Base-by-base conservation (phyloP, 2,888 invertebrate genomes). In the Drosophila acutilabella region DNA sequence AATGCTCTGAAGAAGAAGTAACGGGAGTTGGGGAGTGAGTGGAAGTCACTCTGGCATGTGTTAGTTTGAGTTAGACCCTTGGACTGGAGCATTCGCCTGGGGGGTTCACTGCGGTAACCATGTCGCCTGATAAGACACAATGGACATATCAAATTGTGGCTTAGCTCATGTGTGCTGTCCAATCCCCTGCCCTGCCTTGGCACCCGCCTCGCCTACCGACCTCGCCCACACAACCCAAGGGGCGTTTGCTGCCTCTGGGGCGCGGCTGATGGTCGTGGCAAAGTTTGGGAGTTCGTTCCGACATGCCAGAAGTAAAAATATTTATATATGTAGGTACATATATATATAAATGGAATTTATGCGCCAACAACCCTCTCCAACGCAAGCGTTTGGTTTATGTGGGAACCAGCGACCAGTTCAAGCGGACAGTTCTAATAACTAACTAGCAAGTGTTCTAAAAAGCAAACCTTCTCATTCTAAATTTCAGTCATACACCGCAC, bases 111-210 rank as follows among this genome's bases (percentile, higher is more conserved):
- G 87, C 73, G 88, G 88, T 85, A 78, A 80, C 89, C 89, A 89
- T 85, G 86, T 83, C 81, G 89, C 81, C 88, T 90, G 90, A 91
- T 90, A 90, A 90, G 90, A 90, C 90, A 89, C 91, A 91, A 91
- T 90, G 90, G 90, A 90, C 91, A 91, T 87, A 89, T 90, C 90
- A 90, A 90, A 90, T 88, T 91, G 90, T 89, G 90, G 89, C 90
- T 89, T 87, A 88, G 76, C 81, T 79, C 80, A 68, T 73, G 71
- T 79, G 74, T 53, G 57, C 57, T 30, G 40, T 30, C 18, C 41
- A 8, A 8, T 14, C 40, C 33, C 16, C 41, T 30, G 44, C 5
- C 1, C 44, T 18, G 1, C 26, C 16, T 11, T 10, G 7, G 20
- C 26, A 14, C 5, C 4, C 36, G 23, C 23, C 13, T 8, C 4